These are phyloP conservation scores for Pantelozetes paolii DNA, from an alignment of 2,888 invertebrate genomes.

Conservation along the genomic window DNA sequence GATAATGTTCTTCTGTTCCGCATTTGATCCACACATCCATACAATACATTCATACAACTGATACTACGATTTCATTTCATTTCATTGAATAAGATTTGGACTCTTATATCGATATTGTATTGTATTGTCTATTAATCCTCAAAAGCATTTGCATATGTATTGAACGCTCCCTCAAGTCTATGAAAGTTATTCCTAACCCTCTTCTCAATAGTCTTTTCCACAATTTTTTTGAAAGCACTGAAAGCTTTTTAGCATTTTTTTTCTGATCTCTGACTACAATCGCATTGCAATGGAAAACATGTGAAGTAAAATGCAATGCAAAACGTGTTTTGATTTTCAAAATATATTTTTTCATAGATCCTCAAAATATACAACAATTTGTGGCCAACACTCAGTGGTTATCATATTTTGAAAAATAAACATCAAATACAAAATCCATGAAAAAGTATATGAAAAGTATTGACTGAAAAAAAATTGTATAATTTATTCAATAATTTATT, in stretches of 20 bases:
- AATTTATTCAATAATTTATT: constrained; percentile 28
- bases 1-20: constrained; percentile 18
- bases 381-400: neutral
- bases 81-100: neutral
- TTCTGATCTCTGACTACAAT: neutral
- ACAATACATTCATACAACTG: neutral
- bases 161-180: constrained; percentile 12
- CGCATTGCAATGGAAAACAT: neutral
- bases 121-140: constrained; percentile 31
- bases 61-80: neutral
- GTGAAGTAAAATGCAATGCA: neutral
- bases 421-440: neutral
- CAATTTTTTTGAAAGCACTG: constrained; percentile 1
- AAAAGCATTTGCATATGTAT: constrained; percentile 20
- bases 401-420: neutral
- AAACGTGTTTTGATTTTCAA: constrained; percentile 28
- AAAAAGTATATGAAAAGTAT: neutral
- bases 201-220: neutral
- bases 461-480: constrained; percentile 16
- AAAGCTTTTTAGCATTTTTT: constrained; percentile 24
- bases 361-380: neutral
- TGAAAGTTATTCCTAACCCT: constrained; percentile 23
- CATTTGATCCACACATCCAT: constrained; percentile 4
- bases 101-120: neutral
- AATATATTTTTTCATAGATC: neutral